Base-by-base conservation (phyloP, 2,797 vertebrate species). In the Cirrhinus molitorella region DNA sequence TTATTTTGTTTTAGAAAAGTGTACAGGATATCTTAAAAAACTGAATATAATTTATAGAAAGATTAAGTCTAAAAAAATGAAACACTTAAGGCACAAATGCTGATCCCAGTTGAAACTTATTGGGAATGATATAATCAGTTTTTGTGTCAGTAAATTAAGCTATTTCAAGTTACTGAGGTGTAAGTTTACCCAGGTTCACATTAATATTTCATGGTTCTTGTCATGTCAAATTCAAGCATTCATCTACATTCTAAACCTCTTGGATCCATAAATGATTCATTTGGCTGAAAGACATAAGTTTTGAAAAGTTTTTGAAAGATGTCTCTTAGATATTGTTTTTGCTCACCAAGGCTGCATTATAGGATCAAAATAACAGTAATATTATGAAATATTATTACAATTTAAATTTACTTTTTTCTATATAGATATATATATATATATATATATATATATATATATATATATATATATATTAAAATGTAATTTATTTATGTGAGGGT, bases 81-180 rank as follows among this genome's bases (percentile, higher is more conserved):
- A 63, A n/a, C n/a, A n/a, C 19, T n/a, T 67, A 76, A 61, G 74
- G 55, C 37, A 75, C 0, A 2, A 12, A 34, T 57, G 8, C 34
- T 57, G 31, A 55, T 75, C 21, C 13, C 51, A 16, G 8, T 57
- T 75, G 13, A 7, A 37, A 40, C 57, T 23, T 1, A 23, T 37
- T 19, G 45, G 28, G 21, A 51, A 51, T 37, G 4, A 47, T 34
- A 37, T 65, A 16, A 57, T 10, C 5, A 9, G 25, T 31, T 19
- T 45, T 28, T 59, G 4, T 45, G 37, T 70, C n/a, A 8, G 23
- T 28, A 17, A 66, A 66, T 66, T 34, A 5, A 21, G 13, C 4
- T 12, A 17, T 63, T 79, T 87, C 80, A 80, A 73, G 78, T 85
- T 66, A 73, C 40, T 28, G 40, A 68, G 31, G 51, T 45, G 51